Evolutionary conservation across 2,888 invertebrate genomes (phyloP).

Genomic region (Andrena camellia): DNA sequence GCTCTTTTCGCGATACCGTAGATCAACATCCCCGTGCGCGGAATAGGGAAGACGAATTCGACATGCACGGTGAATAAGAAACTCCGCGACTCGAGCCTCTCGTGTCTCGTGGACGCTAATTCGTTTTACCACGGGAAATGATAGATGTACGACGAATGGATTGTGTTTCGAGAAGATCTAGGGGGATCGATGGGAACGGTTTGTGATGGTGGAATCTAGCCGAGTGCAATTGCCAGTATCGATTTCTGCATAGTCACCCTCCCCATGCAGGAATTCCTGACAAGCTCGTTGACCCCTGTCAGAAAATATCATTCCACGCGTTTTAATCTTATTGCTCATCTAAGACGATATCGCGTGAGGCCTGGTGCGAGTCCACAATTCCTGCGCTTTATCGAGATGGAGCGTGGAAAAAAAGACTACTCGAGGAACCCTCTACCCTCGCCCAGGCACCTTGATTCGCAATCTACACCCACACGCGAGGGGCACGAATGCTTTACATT

Average conservation of each 20-base stretch:
- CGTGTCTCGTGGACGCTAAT: not conserved
- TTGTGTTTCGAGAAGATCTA: not conserved
- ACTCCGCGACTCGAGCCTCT: not conserved
- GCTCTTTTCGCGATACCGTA: conserved; percentile 18
- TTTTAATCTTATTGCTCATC: conserved; percentile 38
- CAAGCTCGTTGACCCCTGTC: conserved; percentile 24
- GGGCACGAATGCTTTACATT: not conserved
- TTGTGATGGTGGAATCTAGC: not conserved
- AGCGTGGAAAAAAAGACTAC: conserved; percentile 18
- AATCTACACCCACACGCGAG: conserved; percentile 32
- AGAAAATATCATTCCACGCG: conserved; percentile 28
- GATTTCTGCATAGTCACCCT: not conserved
- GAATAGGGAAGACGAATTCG: conserved; percentile 16
- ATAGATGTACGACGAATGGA: no score
- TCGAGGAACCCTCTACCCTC: conserved; percentile 26
- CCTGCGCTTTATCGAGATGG: conserved; percentile 57
- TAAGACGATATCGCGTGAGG: conserved; percentile 30
- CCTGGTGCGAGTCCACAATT: conserved; percentile 13
- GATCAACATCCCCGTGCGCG: conserved; percentile 28
- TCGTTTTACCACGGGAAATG: not conserved
- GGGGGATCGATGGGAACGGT: not conserved
- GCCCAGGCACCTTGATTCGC: conserved; percentile 27
- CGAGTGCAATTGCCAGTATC: not conserved
- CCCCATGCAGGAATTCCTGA: not conserved
- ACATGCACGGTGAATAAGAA: conserved; percentile 22